Evolutionary conservation across 2,113 vertebrate genomes (phyloP), one percentile per base, ranked within the genome.

Genomic region (Chaenogobius annularis): DNA sequence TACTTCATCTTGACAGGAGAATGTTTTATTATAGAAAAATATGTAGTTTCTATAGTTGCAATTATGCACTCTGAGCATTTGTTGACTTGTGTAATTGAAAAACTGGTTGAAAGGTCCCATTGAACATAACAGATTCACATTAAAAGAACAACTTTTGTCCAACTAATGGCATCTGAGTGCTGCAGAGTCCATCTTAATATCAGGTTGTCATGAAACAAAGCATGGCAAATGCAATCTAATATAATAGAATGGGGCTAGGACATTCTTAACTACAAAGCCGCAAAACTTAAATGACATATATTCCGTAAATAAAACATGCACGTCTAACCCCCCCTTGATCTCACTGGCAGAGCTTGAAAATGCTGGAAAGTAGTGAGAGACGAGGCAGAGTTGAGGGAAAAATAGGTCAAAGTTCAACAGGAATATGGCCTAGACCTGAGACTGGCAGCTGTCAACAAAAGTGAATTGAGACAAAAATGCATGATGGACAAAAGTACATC

Each of bases 1-100:
- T 35, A 61, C 58, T 61, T 61, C 15, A 61, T 17, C 58, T 35
- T 35, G 58, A 61, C 58, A 61, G 26, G 58, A 61, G 58, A 31
- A 1, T 2, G 56, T 35, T 61, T 61, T 61, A 61, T 61, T 61
- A 61, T 5, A 17, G 23, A 61, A 14, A 35, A 61, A 61, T 14
- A 35, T 61, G 26, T 35, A 15, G 56, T 35, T 23, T 58, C 23
- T 26, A 50, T 9, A 59, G 23, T 59, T 31, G 11, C 31, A 59
- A 61, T 61, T 61, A 61, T 61, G 35, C 26, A 35, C 58, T 61
- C 17, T 3, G 7, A 14, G 13, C 56, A 61, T 61, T 17, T 61
- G 58, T 61, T 61, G 58, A 35, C 13, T 58, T 22, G 20, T 54
- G 19, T 58, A 26, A 58, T 58, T 61, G 58, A 13, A 17, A 59